Evolutionary conservation across 2,797 vertebrate genomes (phyloP).

Genomic region (Leucoraja ocellata): DNA sequence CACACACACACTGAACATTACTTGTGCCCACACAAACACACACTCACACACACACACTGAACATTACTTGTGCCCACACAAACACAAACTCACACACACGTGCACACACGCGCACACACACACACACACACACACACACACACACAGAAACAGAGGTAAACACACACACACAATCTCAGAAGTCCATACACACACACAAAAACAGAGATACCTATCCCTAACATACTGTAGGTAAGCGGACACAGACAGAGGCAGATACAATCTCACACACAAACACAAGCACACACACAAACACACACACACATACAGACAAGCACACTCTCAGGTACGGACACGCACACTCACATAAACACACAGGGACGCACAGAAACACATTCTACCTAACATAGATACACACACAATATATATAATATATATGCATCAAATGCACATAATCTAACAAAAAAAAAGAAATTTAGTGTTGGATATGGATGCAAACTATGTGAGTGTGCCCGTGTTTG

Average conservation of each 20-base stretch:
- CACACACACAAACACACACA: too few relatives aligned
- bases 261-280: too few relatives aligned
- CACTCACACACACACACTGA: neutral
- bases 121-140: neutral
- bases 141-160: neutral
- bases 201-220: neutral
- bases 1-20: too few relatives aligned
- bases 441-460: neutral
- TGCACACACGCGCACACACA: neutral
- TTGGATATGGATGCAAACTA: neutral
- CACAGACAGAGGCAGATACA: neutral
- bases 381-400: too few relatives aligned
- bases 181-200: neutral
- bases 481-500: neutral
- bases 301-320: too few relatives aligned
- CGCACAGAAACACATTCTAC: too few relatives aligned
- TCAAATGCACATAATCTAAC: neutral
- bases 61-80: neutral
- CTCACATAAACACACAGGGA: too few relatives aligned
- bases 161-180: neutral
- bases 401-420: neutral
- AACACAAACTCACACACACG: too few relatives aligned
- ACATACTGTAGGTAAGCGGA: too few relatives aligned
- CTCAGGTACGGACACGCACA: too few relatives aligned
- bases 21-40: too few relatives aligned